Evolutionary conservation across 2,797 vertebrate genomes (phyloP).

Genomic region (Hemibagrus guttatus): DNA sequence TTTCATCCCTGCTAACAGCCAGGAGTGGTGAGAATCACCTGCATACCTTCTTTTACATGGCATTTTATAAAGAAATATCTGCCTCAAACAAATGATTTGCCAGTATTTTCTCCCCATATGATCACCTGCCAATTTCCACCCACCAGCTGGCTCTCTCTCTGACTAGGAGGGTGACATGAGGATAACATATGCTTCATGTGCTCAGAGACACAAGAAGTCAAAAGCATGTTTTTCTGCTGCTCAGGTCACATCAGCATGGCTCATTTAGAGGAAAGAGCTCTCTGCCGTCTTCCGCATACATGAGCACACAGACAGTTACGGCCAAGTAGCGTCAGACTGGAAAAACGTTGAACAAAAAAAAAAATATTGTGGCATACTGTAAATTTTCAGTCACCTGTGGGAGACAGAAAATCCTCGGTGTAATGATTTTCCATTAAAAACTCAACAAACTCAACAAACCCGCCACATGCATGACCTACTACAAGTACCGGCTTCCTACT

Average conservation of each 20-base stretch:
- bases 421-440: not conserved
- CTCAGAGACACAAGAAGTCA: not conserved
- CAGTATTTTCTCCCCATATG: not conserved
- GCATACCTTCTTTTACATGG: not conserved
- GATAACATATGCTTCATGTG: not conserved
- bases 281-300: not conserved
- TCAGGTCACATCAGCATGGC: not conserved
- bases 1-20: not conserved
- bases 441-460: not conserved
- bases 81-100: not conserved
- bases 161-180: not conserved
- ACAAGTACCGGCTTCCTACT: not conserved
- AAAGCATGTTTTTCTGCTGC: not conserved
- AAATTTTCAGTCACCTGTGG: no score
- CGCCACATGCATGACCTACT: not conserved
- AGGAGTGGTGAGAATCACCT: not conserved
- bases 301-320: not conserved
- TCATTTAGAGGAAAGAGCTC: not conserved
- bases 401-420: not conserved
- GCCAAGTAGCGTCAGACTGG: no score
- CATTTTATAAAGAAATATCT: not conserved
- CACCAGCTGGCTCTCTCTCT: not conserved
- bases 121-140: not conserved
- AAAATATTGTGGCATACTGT: no score
- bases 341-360: no score